Evolutionary conservation across 2,113 vertebrate species (phyloP).

Genomic region (Cololabis saira): DNA sequence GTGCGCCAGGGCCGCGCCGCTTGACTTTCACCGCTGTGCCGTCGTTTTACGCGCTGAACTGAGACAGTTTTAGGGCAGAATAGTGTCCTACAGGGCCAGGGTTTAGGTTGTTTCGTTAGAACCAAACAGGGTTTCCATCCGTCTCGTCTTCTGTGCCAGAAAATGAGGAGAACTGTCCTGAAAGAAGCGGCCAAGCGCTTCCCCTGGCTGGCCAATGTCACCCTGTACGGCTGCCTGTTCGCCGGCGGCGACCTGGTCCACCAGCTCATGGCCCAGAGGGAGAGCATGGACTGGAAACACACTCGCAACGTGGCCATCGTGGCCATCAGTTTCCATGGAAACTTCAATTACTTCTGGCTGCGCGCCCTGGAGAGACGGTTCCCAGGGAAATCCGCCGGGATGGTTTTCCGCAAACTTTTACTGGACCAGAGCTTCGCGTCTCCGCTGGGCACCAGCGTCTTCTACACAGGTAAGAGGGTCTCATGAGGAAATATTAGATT

Average conservation of each 20-base stretch:
- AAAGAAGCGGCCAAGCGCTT: slow-evolving; percentile 75
- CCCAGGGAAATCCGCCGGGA: slow-evolving; percentile 83
- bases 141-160: slow-evolving; percentile 9
- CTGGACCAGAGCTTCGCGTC: slow-evolving; percentile 88
- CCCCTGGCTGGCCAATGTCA: slow-evolving; percentile 88
- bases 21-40: slow-evolving; percentile 10
- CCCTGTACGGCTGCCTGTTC: slow-evolving; percentile 85
- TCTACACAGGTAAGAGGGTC: slow-evolving; percentile 83
- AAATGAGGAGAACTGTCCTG: slow-evolving; percentile 69
- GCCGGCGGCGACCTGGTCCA: slow-evolving; percentile 87
- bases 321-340: slow-evolving; percentile 87
- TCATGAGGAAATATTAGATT: not conserved
- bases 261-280: slow-evolving; percentile 80
- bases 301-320: slow-evolving; percentile 86
- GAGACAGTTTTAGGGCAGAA: not conserved
- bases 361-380: slow-evolving; percentile 85
- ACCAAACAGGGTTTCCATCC: not conserved
- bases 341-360: slow-evolving; percentile 91
- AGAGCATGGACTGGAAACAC: slow-evolving; percentile 85
- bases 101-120: not conserved
- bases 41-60: slow-evolving; percentile 16
- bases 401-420: slow-evolving; percentile 85
- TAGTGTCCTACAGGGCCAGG: too few relatives aligned
- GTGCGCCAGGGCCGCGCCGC: slow-evolving; percentile 16
- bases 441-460: slow-evolving; percentile 86